phyloP scores from a whole-genome alignment of 2,113 vertebrate species.

The Campylorhamphus procurvoides region DNA sequence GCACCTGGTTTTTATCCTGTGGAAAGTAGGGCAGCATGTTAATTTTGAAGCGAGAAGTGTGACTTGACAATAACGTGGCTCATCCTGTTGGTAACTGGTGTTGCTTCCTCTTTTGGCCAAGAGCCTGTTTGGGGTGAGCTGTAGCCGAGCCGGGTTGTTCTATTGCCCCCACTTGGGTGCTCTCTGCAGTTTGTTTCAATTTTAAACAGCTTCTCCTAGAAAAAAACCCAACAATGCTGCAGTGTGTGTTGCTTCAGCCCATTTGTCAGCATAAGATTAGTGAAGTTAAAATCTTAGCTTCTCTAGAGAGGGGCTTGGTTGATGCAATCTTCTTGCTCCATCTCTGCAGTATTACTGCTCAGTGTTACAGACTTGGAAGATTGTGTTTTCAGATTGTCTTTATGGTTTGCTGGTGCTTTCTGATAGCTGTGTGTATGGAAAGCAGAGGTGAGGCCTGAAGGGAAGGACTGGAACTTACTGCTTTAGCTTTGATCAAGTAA shows the following conservation, averaged over 20 bases:
- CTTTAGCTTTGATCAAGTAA: background rate
- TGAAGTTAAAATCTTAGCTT: background rate
- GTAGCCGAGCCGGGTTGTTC: background rate
- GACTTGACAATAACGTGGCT: background rate
- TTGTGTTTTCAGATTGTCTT: background rate
- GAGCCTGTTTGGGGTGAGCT: background rate
- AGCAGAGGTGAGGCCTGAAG: background rate
- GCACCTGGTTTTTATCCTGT: background rate
- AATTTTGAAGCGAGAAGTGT: background rate
- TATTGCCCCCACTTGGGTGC: background rate
- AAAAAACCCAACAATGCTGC: background rate
- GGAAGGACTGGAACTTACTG: background rate
- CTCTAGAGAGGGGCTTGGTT: background rate
- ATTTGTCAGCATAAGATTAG: background rate
- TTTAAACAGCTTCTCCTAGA: background rate
- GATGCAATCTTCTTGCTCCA: background rate
- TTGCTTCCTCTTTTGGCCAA: conserved; percentile 20
- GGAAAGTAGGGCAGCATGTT: background rate
- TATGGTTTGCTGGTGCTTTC: background rate
- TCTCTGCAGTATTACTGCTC: background rate
- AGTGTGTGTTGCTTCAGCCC: background rate
- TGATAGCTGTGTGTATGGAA: background rate
- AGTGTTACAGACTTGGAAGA: background rate
- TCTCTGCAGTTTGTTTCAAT: background rate
- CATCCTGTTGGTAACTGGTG: background rate